Evolutionary conservation across 2,888 invertebrate species (phyloP).

Genomic region (Drosophila anomelani): DNA sequence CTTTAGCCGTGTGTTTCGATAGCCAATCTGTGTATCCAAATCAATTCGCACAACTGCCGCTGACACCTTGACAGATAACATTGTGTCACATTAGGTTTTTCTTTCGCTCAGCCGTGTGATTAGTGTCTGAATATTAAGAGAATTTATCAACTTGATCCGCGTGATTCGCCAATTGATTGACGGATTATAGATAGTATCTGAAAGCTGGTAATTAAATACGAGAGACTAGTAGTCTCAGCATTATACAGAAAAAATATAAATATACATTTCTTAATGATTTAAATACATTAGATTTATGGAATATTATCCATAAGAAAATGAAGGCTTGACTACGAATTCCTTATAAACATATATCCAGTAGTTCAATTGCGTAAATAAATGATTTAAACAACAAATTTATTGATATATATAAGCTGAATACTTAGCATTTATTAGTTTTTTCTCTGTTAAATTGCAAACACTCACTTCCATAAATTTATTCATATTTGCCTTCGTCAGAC

Average conservation of each 20-base stretch:
- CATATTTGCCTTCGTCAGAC: slow-evolving; percentile 33
- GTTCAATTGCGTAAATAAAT: too few species aligned
- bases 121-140: slow-evolving; percentile 42
- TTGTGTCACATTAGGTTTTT: slow-evolving; percentile 47
- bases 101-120: slow-evolving; percentile 30
- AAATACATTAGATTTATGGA: not conserved
- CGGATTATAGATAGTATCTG: slow-evolving; percentile 19
- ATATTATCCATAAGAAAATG: not conserved
- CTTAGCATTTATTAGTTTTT: not conserved
- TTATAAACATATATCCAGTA: not conserved
- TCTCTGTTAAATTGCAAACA: not conserved
- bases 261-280: not conserved
- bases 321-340: not conserved
- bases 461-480: slow-evolving; percentile 3
- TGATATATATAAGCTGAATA: not conserved
- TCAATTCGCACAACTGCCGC: slow-evolving; percentile 61
- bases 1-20: slow-evolving; percentile 38
- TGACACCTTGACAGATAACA: slow-evolving; percentile 74
- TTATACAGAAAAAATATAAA: not conserved
- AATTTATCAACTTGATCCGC: slow-evolving; percentile 14
- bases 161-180: slow-evolving; percentile 21
- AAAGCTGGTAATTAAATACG: slow-evolving; percentile 15
- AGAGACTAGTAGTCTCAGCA: too few species aligned
- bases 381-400: not conserved
- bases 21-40: slow-evolving; percentile 53